Evolutionary conservation across 2,113 vertebrate species (phyloP).

Genomic region (Maylandia zebra): DNA sequence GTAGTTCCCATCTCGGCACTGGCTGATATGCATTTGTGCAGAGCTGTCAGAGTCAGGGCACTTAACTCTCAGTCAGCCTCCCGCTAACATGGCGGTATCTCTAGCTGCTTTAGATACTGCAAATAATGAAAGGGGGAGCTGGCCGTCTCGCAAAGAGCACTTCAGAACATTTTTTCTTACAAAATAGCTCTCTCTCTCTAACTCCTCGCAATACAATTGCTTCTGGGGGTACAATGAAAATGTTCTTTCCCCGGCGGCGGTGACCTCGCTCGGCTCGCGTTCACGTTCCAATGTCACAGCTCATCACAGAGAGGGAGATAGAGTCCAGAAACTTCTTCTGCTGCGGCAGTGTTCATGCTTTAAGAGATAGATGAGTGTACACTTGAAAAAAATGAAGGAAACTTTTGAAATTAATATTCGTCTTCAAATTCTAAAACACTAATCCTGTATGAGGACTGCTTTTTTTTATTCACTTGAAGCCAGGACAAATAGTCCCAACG

Average conservation of each 20-base stretch:
- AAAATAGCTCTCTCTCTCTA: conserved; percentile 16
- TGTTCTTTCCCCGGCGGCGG: not conserved
- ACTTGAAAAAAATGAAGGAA: not conserved
- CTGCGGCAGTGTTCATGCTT: not conserved
- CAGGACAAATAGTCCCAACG: not conserved
- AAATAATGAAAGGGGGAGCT: conserved; percentile 39
- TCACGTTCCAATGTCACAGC: conserved; percentile 25
- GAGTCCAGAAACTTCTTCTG: not conserved
- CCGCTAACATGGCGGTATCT: conserved; percentile 35
- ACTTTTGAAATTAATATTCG: not conserved
- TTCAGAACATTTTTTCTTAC: conserved; percentile 30
- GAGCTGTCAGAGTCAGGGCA: conserved; percentile 49
- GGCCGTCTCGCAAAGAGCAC: conserved; percentile 40
- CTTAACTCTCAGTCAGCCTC: conserved; percentile 44
- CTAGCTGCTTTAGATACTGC: conserved; percentile 34
- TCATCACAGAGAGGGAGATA: not conserved
- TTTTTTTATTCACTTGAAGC: not conserved
- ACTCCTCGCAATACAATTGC: conserved; percentile 32
- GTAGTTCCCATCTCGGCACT: conserved; percentile 31
- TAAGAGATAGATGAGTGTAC: not conserved
- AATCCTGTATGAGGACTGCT: not conserved
- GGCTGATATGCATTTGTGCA: conserved; percentile 51
- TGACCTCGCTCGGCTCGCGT: conserved; percentile 18
- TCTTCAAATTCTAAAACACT: not conserved
- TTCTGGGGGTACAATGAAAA: conserved; percentile 35